Evolutionary conservation across 2,888 invertebrate species (phyloP), one percentile per base, ranked within the genome.

Genomic region (Drosophila gaucha): DNA sequence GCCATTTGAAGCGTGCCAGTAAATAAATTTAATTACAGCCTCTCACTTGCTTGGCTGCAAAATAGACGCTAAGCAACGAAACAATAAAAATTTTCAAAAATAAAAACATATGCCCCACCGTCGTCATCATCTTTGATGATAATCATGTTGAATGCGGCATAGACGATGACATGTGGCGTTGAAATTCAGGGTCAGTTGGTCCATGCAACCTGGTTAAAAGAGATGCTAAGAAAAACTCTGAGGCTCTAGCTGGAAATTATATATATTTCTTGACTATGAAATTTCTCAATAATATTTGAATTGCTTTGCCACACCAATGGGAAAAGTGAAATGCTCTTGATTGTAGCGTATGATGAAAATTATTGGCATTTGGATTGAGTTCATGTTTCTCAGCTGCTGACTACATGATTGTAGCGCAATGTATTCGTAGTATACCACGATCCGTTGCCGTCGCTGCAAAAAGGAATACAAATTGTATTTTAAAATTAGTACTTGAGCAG

Each of bases 401-500:
- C 70, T 64, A 77, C 74, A 70, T 75, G 68, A 75, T 74, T 85
- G 82, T 76, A 80, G 78, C 79, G 79, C 80, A 84, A 67, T 75
- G 77, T 78, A 80, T 63, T 82, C 79, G 80, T 63, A 67, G 66
- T 80, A 73, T 75, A 78, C 78, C 78, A 84, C 80, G 80, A 85
- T 76, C 64, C 65, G 75, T 51, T 76, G 43, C 43, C 31, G 22
- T 20, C 22, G 82, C 77, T 79, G 86, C 83, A 83, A 55, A 86
- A 86, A 82, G 82, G 78, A 85, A 86, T 73, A 82, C 78, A 88
- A 88, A 78, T 79, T 86, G 86, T 78, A 89, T 91, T 82, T 90
- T 90, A 90, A 90, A 89, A 80, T 92, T 91, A 92, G 92, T 92
- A 90, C 90, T 90, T 91, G 90, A 90, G 90, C 90, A 91, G 90